A percentile compares a stretch with the other conserved stretches of the same genome.
Evolutionary conservation across 2,113 vertebrate species (phyloP).

Genomic region (Typhlomys cinereus): DNA sequence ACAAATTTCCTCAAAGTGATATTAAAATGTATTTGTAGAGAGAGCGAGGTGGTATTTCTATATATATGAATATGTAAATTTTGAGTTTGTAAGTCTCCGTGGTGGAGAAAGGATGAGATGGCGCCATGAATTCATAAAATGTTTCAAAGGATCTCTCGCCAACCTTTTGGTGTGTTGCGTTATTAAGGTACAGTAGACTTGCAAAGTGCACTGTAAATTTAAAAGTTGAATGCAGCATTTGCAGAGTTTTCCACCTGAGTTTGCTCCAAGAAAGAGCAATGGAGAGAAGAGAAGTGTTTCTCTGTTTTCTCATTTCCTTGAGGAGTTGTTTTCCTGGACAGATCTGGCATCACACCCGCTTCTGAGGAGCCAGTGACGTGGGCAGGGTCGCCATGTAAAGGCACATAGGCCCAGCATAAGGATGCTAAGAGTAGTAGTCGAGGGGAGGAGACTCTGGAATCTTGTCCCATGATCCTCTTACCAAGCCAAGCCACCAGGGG

Average conservation of each 20-base stretch:
- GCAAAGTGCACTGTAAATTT: conserved; percentile 71
- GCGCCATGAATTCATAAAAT: conserved; percentile 74
- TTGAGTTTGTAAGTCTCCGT: conserved; percentile 63
- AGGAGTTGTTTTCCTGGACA: background rate
- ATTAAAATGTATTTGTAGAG: conserved; percentile 71
- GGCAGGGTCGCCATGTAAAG: background rate
- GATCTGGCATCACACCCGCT: background rate
- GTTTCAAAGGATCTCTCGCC: conserved; percentile 58
- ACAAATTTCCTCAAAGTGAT: conserved; percentile 72
- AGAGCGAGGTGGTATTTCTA: conserved; percentile 64
- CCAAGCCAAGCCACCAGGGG: background rate
- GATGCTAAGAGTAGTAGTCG: too few relatives aligned
- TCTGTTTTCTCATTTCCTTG: conserved; percentile 3
- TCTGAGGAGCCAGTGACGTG: background rate
- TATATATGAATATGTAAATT: conserved; percentile 73
- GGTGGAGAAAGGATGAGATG: conserved; percentile 69
- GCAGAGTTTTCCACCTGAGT: conserved; percentile 72
- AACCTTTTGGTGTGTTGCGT: conserved; percentile 69
- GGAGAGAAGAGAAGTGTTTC: conserved; percentile 35
- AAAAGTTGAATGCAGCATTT: conserved; percentile 74
- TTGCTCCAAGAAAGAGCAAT: conserved; percentile 60
- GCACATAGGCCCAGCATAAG: background rate
- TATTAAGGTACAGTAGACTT: conserved; percentile 72
- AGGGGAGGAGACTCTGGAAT: background rate
- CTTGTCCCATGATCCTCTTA: background rate